Evolutionary conservation across 2,797 vertebrate species (phyloP).

Genomic region (Chiroxiphia lanceolata): DNA sequence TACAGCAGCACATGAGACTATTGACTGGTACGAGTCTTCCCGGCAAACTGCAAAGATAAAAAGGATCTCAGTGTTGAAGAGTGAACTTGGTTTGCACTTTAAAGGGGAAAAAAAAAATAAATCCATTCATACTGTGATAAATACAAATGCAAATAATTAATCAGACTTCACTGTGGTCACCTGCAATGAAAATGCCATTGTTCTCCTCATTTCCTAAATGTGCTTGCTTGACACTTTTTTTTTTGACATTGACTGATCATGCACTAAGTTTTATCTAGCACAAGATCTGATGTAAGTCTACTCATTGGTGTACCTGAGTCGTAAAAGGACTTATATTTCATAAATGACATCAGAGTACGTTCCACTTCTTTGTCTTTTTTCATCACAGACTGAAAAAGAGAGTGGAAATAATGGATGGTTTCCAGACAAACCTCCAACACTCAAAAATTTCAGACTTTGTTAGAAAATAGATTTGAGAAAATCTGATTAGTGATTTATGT

Average conservation of each 20-base stretch:
- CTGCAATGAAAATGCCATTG: not conserved
- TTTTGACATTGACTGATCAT: not conserved
- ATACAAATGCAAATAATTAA: not conserved
- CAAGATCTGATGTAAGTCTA: not conserved
- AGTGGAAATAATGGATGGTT: not conserved
- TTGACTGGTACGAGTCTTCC: constrained; percentile 92
- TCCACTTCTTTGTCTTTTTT: not conserved
- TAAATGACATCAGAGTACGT: not conserved
- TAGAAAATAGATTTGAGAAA: not conserved
- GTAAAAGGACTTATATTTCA: not conserved
- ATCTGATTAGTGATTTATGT: not conserved
- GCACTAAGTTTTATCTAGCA: not conserved
- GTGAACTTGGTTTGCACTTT: not conserved
- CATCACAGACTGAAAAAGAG: not conserved
- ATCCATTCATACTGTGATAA: not conserved
- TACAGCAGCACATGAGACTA: constrained; percentile 89
- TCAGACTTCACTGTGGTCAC: not conserved
- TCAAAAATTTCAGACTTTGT: not conserved
- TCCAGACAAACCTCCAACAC: not conserved
- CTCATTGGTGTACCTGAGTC: not conserved
- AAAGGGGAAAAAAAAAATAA: not conserved
- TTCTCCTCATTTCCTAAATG: not conserved
- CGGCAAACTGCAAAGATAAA: constrained; percentile 83
- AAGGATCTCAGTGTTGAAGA: not conserved
- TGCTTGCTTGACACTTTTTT: not conserved